Percentiles rank a stretch among this genome's conserved stretches.
Evolutionary conservation across 2,888 invertebrate genomes (phyloP).

Genomic region (Clepsis dumicolana): DNA sequence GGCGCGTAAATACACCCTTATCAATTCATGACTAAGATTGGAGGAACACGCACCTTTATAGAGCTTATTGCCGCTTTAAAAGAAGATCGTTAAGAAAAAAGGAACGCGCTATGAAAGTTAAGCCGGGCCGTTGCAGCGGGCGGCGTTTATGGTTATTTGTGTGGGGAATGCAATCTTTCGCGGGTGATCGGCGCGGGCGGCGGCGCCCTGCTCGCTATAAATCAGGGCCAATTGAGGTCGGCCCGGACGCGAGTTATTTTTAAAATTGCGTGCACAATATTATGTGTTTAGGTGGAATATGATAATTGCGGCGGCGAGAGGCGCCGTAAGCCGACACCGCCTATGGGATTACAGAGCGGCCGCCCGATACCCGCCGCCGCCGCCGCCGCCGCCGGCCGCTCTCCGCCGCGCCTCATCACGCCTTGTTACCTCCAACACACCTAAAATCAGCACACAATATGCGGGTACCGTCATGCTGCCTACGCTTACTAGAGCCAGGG

Average conservation of each 20-base stretch:
- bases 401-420: conserved; percentile 50
- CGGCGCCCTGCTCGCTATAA: conserved; percentile 71
- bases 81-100: conserved; percentile 49
- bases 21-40: conserved; percentile 37
- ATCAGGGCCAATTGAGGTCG: conserved; percentile 81
- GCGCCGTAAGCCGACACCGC: conserved; percentile 84
- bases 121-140: conserved; percentile 43
- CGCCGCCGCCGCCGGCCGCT: conserved; percentile 49
- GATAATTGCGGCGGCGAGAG: conserved; percentile 81
- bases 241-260: conserved; percentile 82
- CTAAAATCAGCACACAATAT: conserved; percentile 33
- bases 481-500: conserved; percentile 17
- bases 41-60: conserved; percentile 43
- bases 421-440: conserved; percentile 44
- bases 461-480: conserved; percentile 8
- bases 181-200: conserved; percentile 54
- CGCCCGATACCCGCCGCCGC: conserved; percentile 58
- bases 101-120: conserved; percentile 42
- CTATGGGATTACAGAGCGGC: conserved; percentile 80
- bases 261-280: conserved; percentile 86
- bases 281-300: conserved; percentile 86
- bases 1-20: conserved; percentile 27
- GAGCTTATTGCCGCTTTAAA: conserved; percentile 50
- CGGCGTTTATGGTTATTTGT: conserved; percentile 61
- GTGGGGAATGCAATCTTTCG: conserved; percentile 64